Percentiles rank a stretch among this genome's conserved stretches.
These are phyloP conservation scores for Ceratoteleas bidentatus DNA, from an alignment of 1,140 invertebrate genomes.

Conservation along the genomic window DNA sequence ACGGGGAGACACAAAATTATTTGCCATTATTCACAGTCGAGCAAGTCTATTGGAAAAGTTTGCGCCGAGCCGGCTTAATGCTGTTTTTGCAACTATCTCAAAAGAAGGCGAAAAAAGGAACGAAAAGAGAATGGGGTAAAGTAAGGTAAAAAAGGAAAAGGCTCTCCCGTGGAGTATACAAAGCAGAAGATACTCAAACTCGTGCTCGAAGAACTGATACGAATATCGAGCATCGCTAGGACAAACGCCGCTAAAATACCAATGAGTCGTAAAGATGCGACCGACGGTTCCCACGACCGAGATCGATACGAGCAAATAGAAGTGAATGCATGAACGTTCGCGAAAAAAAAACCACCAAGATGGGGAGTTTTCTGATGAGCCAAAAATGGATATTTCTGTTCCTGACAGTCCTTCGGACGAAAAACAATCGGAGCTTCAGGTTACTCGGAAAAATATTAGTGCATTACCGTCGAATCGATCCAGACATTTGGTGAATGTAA, in stretches of 20 bases:
- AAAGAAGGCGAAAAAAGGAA: conserved; percentile 50
- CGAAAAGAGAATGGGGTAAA: conserved; percentile 8
- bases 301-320: conserved; percentile 65
- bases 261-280: conserved; percentile 65
- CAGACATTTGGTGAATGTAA: too few species aligned
- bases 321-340: conserved; percentile 73
- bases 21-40: conserved; percentile 43
- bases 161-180: conserved; percentile 19
- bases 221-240: conserved; percentile 62
- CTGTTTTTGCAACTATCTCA: conserved; percentile 44
- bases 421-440: background rate
- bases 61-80: conserved; percentile 31
- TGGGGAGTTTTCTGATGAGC: conserved; percentile 38
- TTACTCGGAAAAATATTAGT: too few species aligned
- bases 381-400: conserved; percentile 55
- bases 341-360: conserved; percentile 31
- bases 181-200: conserved; percentile 62
- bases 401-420: conserved; percentile 44
- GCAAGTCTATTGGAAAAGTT: conserved; percentile 48
- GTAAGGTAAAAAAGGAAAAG: conserved; percentile 29
- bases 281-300: conserved; percentile 58
- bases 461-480: too few species aligned
- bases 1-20: conserved; percentile 10
- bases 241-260: conserved; percentile 63
- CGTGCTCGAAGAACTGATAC: conserved; percentile 60